Conservation (phyloP, 2,888 invertebrate genomes). For the Lycocerus yunnanus region DNA sequence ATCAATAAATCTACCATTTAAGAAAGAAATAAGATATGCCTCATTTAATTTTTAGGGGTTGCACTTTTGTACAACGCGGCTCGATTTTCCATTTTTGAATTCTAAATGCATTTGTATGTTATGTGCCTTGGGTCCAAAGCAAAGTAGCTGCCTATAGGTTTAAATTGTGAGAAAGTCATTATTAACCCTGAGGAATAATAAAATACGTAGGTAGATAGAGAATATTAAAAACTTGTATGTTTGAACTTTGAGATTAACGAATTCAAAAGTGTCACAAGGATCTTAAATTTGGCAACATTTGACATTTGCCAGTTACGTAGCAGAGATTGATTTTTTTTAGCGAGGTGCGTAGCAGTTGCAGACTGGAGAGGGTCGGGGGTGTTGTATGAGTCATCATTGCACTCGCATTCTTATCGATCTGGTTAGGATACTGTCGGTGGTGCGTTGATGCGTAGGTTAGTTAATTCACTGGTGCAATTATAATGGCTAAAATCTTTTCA, state of each 20-base stretch:
- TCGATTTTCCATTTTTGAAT: background rate
- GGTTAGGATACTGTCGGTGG: slow-evolving; percentile 32
- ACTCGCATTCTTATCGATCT: slow-evolving; percentile 56
- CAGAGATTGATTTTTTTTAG: slow-evolving; percentile 54
- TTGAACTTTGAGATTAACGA: background rate
- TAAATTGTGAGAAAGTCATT: background rate
- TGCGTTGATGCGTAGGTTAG: slow-evolving; percentile 44
- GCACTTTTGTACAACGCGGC: background rate
- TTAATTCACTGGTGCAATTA: slow-evolving; percentile 35
- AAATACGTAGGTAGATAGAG: background rate
- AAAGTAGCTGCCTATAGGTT: too few relatives aligned
- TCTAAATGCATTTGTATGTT: background rate
- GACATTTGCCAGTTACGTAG: slow-evolving; percentile 49
- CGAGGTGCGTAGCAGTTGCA: slow-evolving; percentile 36
- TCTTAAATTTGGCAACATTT: slow-evolving; percentile 55
- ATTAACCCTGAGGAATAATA: background rate
- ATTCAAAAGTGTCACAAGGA: slow-evolving; percentile 3
- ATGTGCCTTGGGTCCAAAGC: too few relatives aligned
- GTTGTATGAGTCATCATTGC: slow-evolving; percentile 57
- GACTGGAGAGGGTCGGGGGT: slow-evolving; percentile 39
- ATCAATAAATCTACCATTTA: background rate
- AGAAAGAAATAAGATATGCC: slow-evolving; percentile 3
- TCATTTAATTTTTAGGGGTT: background rate
- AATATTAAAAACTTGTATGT: background rate
- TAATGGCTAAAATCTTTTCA: background rate